These are phyloP conservation scores for Reticulitermes lucifugus DNA, from an alignment of 2,888 invertebrate species.

Conservation along the genomic window DNA sequence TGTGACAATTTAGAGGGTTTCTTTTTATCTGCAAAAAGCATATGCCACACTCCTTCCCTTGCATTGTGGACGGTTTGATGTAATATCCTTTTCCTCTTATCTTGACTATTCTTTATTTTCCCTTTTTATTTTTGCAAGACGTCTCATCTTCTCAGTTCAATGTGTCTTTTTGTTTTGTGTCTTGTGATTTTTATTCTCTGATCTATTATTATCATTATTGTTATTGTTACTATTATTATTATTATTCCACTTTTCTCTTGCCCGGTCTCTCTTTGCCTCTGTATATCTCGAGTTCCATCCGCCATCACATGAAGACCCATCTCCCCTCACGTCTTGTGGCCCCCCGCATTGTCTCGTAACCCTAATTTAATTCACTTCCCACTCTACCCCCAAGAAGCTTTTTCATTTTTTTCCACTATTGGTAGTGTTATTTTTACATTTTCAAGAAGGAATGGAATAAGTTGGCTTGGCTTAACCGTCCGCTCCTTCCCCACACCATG, in stretches of 20 bases:
- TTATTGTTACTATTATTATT: neutral
- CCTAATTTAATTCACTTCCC: slow-evolving; percentile 33
- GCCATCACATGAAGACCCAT: neutral
- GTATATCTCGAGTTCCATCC: too few relatives aligned
- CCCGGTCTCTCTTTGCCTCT: too few relatives aligned
- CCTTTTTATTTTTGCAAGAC: neutral
- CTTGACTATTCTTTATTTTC: neutral
- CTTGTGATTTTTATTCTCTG: neutral
- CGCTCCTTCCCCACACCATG: neutral
- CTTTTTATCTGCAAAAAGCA: neutral
- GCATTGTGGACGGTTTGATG: neutral
- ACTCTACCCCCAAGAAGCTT: neutral
- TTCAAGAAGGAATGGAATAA: slow-evolving; percentile 1
- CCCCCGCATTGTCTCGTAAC: slow-evolving; percentile 24
- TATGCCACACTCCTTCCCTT: neutral
- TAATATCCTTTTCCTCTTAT: neutral
- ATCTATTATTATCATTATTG: neutral
- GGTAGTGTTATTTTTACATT: slow-evolving; percentile 26
- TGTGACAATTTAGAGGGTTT: neutral
- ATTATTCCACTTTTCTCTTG: neutral
- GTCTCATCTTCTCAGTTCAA: neutral
- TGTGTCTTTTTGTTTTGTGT: neutral
- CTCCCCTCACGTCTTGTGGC: neutral
- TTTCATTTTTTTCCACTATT: neutral
- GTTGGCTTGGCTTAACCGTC: slow-evolving; percentile 5